Evolutionary conservation across 1,140 invertebrate genomes (phyloP).

Genomic region (Lepidotrigona ventralis): DNA sequence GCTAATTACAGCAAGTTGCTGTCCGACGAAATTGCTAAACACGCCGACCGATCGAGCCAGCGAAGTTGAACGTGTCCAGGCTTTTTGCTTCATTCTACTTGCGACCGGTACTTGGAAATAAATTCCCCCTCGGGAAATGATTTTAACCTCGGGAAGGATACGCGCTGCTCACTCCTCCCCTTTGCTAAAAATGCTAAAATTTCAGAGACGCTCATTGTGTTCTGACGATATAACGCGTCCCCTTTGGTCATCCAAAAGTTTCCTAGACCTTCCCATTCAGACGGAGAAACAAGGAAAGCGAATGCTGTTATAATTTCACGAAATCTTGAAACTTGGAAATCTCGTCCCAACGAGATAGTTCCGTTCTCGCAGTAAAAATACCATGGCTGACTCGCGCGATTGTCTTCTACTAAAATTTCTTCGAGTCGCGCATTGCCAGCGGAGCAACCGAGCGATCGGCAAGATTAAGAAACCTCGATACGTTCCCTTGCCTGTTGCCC

Average conservation of each 20-base stretch:
- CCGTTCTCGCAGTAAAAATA: not conserved
- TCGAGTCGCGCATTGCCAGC: not conserved
- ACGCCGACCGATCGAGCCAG: not conserved
- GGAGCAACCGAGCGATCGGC: not conserved
- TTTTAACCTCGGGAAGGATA: not conserved
- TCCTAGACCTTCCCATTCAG: conserved; percentile 7
- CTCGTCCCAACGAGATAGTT: not conserved
- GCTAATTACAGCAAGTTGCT: conserved; percentile 15
- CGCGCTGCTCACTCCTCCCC: not conserved
- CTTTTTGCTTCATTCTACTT: not conserved
- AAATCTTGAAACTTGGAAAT: conserved; percentile 20
- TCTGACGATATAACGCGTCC: not conserved
- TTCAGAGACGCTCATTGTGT: conserved; percentile 19
- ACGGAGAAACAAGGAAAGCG: not conserved
- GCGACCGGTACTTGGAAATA: not conserved
- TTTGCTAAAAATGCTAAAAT: not conserved
- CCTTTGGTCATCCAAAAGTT: conserved; percentile 3
- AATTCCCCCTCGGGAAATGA: not conserved
- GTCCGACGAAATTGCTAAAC: not conserved
- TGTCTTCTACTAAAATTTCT: not conserved
- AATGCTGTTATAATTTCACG: conserved; percentile 21
- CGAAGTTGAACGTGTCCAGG: too few relatives aligned
- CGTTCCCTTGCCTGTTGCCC: conserved; percentile 1
- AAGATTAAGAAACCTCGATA: not conserved
- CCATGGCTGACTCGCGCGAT: not conserved